Percentiles rank a stretch among this genome's conserved stretches.
phyloP scores from a whole-genome alignment of 2,797 vertebrate genomes.

The Cynodonichthys magdalenae region DNA sequence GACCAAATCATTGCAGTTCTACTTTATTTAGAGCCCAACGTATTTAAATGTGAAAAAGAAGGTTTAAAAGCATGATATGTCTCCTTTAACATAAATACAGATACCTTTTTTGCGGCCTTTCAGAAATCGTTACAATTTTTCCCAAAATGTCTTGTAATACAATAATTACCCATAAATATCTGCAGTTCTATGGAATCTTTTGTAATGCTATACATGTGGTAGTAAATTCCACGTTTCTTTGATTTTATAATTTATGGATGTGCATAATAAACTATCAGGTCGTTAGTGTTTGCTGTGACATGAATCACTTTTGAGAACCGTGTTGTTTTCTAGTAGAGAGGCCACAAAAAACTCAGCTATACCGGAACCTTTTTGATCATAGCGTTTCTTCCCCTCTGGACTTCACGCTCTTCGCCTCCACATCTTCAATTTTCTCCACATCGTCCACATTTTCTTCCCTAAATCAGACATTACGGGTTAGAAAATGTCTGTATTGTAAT shows the following conservation, averaged over 20 bases:
- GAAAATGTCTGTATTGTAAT: constrained; percentile 74
- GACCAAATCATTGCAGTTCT: too few relatives aligned
- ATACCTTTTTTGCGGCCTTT: too few relatives aligned
- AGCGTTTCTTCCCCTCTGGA: constrained; percentile 71
- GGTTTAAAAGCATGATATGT: too few relatives aligned
- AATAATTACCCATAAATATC: too few relatives aligned
- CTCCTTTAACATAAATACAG: too few relatives aligned
- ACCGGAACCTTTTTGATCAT: constrained; percentile 72
- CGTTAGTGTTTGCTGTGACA: constrained; percentile 49
- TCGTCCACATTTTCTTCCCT: constrained; percentile 78
- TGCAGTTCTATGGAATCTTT: too few relatives aligned
- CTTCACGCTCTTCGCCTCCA: constrained; percentile 76
- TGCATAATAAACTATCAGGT: constrained; percentile 57
- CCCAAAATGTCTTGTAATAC: too few relatives aligned
- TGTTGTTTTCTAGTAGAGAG: constrained; percentile 63
- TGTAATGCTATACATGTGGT: neutral
- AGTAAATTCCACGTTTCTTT: constrained; percentile 42
- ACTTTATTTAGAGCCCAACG: too few relatives aligned
- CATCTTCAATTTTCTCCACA: constrained; percentile 77
- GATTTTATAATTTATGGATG: constrained; percentile 56
- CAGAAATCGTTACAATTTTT: too few relatives aligned
- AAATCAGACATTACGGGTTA: constrained; percentile 77
- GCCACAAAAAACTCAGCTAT: constrained; percentile 64
- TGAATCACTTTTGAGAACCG: constrained; percentile 66
- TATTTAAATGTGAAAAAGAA: too few relatives aligned